Evolutionary conservation across 2,113 vertebrate species (phyloP), one percentile per base, ranked within the genome.

Genomic region (Syngnathus floridae): DNA sequence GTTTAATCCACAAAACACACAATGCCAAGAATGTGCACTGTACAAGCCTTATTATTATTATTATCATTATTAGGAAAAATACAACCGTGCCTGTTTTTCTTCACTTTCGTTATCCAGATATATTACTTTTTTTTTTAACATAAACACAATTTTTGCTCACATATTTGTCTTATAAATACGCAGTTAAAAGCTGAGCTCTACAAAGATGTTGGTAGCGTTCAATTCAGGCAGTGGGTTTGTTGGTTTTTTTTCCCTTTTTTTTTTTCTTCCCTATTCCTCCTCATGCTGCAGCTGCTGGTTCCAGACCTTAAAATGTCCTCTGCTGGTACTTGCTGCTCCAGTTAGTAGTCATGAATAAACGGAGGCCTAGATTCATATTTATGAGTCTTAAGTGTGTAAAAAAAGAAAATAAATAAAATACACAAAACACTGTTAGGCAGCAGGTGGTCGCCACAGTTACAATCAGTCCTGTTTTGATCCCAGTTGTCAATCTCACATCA

Each of bases 1-100:
- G 86, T 91, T 91, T 91, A 91, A 89, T 91, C 87, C 88, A 90
- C 87, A 89, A 91, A 89, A 91, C 88, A 89, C 84, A 88, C 86
- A 88, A 89, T 89, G 88, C 88, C 85, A 89, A 88, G 86, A 85
- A 80, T 88, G 86, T 89, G 85, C 88, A 85, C 88, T 87, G 86
- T 89, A 88, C 86, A 89, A 86, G 85, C 85, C 82, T 87, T 83
- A 82, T 84, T 81, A 85, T 86, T 88, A 61, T 45, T 22, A 41
- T 60, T 22, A 41, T 60, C 21, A 22, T 60, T 38, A 61, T 61
- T 59, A 59, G 88, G 88, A 85, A 89, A 89, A 89, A 88, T 80
- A 85, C 81, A 82, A 88, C 81, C 86, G 87, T 88, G 88, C 88
- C 86, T 79, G 71, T 76, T 69, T 81, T 87, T 74, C 55, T 45